Conservation (phyloP, 2,113 vertebrate genomes). For the Rousettus leschenaultii region DNA sequence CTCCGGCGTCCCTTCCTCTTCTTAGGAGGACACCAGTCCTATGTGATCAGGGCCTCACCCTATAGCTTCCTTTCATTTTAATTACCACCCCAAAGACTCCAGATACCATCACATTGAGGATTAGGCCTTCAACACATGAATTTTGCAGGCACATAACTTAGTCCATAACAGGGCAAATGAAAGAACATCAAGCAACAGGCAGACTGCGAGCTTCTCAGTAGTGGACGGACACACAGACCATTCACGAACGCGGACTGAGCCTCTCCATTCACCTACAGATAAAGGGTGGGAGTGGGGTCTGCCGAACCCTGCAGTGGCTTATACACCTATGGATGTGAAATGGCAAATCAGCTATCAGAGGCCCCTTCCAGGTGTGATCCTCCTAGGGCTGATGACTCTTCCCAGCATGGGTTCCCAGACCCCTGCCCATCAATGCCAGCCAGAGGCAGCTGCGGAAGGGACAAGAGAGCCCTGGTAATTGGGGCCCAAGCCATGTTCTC, state of each 20-base stretch:
- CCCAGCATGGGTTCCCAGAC: not conserved
- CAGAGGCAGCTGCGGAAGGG: not conserved
- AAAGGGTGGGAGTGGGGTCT: not conserved
- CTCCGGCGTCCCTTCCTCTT: not conserved
- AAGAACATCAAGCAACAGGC: not conserved
- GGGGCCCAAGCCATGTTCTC: not conserved
- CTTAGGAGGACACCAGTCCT: not conserved
- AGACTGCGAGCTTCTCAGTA: not conserved
- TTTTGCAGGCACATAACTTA: not conserved
- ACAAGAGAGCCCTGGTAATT: not conserved
- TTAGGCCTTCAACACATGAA: not conserved
- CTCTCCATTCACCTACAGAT: not conserved
- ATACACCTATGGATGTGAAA: too few relatives aligned
- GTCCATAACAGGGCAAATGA: not conserved
- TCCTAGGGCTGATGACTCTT: not conserved
- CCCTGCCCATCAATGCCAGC: not conserved
- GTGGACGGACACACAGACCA: accelerated
- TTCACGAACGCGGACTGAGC: not conserved
- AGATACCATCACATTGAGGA: not conserved
- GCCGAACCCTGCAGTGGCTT: not conserved
- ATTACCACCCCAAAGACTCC: not conserved
- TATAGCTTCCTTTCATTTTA: not conserved
- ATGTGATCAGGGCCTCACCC: not conserved
- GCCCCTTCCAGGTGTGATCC: not conserved
- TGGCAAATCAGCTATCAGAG: not conserved